Percentiles rank a stretch among this genome's conserved stretches.
Evolutionary conservation across 1,140 invertebrate species (phyloP).

Genomic region (Trichoplusia ni): DNA sequence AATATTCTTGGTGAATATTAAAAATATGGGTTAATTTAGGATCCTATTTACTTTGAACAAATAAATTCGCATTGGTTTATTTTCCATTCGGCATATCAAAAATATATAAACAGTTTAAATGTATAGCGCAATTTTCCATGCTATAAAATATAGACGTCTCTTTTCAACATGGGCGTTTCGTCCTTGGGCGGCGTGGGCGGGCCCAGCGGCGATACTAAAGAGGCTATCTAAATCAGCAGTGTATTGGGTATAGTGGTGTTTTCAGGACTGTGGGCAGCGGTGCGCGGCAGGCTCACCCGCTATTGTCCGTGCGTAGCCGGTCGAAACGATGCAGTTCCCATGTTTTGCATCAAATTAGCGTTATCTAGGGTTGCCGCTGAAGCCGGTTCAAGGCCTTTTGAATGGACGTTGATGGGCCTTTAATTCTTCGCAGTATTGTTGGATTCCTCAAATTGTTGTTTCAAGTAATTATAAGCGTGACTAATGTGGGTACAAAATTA

Average conservation of each 20-base stretch:
- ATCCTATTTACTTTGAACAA: too few species aligned
- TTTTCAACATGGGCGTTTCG: constrained; percentile 11
- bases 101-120: too few species aligned
- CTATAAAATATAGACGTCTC: background rate
- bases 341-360: constrained; percentile 53
- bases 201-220: constrained; percentile 6
- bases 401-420: constrained; percentile 6
- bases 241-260: constrained; percentile 41
- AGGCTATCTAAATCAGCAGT: background rate
- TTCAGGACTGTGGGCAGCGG: constrained; percentile 61
- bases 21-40: too few species aligned
- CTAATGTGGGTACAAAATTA: too few species aligned
- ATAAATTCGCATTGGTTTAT: too few species aligned
- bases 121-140: background rate
- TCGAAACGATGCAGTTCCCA: constrained; percentile 60
- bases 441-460: too few species aligned
- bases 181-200: constrained; percentile 27
- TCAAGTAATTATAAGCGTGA: too few species aligned
- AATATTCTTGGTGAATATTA: too few species aligned
- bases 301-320: constrained; percentile 69
- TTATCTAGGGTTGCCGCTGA: constrained; percentile 40
- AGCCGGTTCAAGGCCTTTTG: constrained; percentile 17
- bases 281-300: constrained; percentile 66
- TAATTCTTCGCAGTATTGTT: background rate
- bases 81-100: too few species aligned